Base-by-base conservation (phyloP, 2,888 invertebrate genomes). In the Trissolcus brochymenae region DNA sequence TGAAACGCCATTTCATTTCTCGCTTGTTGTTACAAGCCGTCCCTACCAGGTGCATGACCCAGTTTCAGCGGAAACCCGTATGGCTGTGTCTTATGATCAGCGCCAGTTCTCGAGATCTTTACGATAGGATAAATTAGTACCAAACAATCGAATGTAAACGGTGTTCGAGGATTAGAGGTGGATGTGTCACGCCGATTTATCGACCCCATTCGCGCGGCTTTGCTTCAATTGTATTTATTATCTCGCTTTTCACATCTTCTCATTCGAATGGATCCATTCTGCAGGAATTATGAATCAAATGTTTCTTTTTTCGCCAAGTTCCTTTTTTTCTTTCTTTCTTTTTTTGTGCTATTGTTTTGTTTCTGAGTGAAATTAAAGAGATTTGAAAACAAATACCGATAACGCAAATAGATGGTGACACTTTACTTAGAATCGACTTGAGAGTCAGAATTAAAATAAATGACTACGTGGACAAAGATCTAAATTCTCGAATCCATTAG, bases 71-170 rank as follows among this genome's bases (percentile, higher is more conserved):
- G 21, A 41, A 4, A 41, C n/a, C 62, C 56, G 51, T 53, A 57
- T 57, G 71, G 51, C 61, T 61, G 55, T 71, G 62, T 57, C 62
- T 71, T 62, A 71, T 43, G 62, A 70, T 57, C 51, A 53, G 41
- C 13, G 43, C n/a, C 25, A 43, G 50, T 9, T 29, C 4, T 40
- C 16, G 46, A 55, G 50, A 64, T 64, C 71, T 72, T 59, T 72
- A 72, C 54, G 53, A 16, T 11, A 25, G 59, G 19, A 56, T 64
- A 64, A 72, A 64, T 72, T 64, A 49, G 43, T 35, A 13, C 40
- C 57, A 64, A 64, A 57, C 62, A 57, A 64, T 56, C 56, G 41
- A 21, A 64, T 64, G 21, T 62, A 64, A 57, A 71, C 64, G 62
- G n/a, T 29, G 53, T 53, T 64, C 16, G 49, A 64, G 35, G 62